Evolutionary conservation across 2,888 invertebrate species (phyloP).

Genomic region (Argyra leucocephala): DNA sequence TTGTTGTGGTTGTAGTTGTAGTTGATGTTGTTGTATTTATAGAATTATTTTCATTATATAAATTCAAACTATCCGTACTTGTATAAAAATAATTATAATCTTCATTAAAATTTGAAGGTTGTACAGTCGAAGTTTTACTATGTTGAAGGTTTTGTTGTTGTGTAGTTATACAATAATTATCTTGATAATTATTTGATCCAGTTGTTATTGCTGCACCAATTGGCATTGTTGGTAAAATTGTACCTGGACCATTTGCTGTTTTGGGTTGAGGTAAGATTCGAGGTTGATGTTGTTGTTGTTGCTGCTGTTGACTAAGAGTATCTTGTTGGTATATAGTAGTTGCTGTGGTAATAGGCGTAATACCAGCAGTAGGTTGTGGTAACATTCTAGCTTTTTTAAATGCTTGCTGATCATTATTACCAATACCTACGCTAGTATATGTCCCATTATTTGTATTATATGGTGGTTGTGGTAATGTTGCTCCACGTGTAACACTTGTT

Average conservation of each 20-base stretch:
- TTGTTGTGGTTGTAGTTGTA: conserved; percentile 16
- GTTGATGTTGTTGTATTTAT: conserved; percentile 22
- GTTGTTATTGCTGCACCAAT: conserved; percentile 15
- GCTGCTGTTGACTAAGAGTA: background rate
- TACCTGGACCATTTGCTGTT: conserved; percentile 5
- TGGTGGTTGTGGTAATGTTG: conserved; percentile 23
- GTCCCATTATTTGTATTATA: conserved; percentile 6
- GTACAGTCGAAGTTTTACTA: background rate
- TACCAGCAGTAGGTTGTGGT: conserved; percentile 27
- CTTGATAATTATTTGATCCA: conserved; percentile 16
- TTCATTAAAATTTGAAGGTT: conserved; percentile 47
- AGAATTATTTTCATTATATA: conserved; percentile 31
- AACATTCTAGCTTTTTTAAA: conserved; percentile 29
- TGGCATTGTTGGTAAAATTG: conserved; percentile 23
- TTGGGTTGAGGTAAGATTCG: conserved; percentile 21
- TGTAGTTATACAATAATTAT: background rate
- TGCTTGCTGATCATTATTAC: conserved; percentile 13
- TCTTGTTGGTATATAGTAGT: background rate
- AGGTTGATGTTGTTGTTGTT: conserved; percentile 15
- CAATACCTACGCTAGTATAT: background rate
- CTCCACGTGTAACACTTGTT: conserved; percentile 25
- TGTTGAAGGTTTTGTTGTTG: background rate
- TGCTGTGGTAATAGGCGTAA: background rate
- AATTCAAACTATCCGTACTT: conserved; percentile 52
- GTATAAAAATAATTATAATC: conserved; percentile 64